Percentiles rank a stretch among this genome's conserved stretches.
Conservation (phyloP, 2,113 vertebrate species). For the Strix uralensis region DNA sequence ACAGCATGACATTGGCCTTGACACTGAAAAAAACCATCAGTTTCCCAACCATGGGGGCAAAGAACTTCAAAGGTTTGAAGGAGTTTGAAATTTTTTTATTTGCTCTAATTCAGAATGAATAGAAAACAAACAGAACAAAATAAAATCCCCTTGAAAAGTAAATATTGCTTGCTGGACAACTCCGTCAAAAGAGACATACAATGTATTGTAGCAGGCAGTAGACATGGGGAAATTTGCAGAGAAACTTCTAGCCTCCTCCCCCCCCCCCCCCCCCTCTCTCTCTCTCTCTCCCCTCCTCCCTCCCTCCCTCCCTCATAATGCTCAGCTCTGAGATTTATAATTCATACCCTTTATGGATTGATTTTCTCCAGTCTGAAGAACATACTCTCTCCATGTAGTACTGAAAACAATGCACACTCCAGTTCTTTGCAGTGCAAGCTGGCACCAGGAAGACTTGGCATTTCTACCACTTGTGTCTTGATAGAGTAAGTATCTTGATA, state of each 20-base stretch:
- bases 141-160: background rate
- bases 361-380: background rate
- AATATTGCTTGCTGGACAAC: background rate
- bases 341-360: background rate
- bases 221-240: background rate
- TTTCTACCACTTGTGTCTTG: background rate
- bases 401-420: background rate
- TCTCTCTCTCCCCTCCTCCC: background rate
- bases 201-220: background rate
- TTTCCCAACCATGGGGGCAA: background rate
- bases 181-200: background rate
- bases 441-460: background rate
- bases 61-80: background rate
- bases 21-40: background rate
- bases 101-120: background rate
- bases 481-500: background rate
- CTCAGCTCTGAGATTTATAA: background rate
- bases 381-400: background rate
- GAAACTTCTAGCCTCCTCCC: background rate
- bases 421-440: background rate
- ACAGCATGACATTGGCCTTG: background rate
- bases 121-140: background rate
- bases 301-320: background rate
- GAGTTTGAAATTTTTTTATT: background rate
- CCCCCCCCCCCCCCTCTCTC: background rate